Evolutionary conservation across 2,113 vertebrate species (phyloP), one percentile per base, ranked within the genome.

Genomic region (Urocolius indicus): DNA sequence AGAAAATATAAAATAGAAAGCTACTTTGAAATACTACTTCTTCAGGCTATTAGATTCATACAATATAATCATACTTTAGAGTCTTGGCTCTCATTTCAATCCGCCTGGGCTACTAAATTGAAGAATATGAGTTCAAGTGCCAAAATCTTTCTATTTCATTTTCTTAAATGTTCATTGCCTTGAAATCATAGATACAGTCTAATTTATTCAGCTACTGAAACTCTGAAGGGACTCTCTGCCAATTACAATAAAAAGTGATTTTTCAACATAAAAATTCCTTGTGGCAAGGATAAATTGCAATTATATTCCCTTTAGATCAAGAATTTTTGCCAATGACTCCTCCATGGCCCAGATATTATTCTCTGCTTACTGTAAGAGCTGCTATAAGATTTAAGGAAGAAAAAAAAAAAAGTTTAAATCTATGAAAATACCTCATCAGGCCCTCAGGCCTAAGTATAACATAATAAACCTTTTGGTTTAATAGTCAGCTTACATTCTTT

Each of bases 241-340:
- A 80, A 59, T 77, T 87, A 74, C 19, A 77, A 67, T 67, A 74
- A 49, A 75, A 92, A 54, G 45, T 8, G 3, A 61, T 63, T 89
- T 95, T 91, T 93, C 43, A 91, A 66, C 26, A 80, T 46, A 71
- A 58, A 90, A 92, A 63, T 65, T 85, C 45, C 89, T 87, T 73
- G 22, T 82, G 84, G 87, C 54, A 76, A 94, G 55, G 63, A 84
- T 76, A 92, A 94, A 87, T 79, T 87, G 51, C 58, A 85, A 58
- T 73, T 30, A 17, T 87, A 20, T 26, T 87, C 63, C 78, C 58
- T 80, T 76, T 41, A 79, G 71, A 79, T 46, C 24, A 73, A 82
- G 73, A 1, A 29, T 32, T 95, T 95, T 91, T 89, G n/a, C 62
- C 94, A 92, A 91, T 76, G 58, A 65, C 30, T 93, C 45, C 65